A percentile compares a stretch with the other conserved stretches of the same genome.
Conservation (phyloP, 1,140 invertebrate species). For the Reticulitermes speratus region DNA sequence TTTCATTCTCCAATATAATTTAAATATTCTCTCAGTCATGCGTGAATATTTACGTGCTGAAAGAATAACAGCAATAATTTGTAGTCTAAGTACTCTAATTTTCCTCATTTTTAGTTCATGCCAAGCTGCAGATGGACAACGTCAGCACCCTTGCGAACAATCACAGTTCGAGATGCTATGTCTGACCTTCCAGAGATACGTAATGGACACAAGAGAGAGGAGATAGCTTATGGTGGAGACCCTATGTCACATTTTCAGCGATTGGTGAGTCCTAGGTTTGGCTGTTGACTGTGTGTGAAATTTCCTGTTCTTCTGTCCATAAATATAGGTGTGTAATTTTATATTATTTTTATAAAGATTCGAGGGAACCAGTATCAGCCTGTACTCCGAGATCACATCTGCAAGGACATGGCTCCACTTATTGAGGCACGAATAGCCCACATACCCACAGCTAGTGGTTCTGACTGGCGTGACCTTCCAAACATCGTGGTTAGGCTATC, state of each 20-base stretch:
- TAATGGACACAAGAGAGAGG: slow-evolving; percentile 68
- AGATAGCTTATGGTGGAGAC: slow-evolving; percentile 73
- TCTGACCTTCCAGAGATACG: slow-evolving; percentile 76
- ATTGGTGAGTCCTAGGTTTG: slow-evolving; percentile 48
- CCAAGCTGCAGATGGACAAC: slow-evolving; percentile 54
- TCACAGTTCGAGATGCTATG: slow-evolving; percentile 79
- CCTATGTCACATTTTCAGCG: slow-evolving; percentile 76
- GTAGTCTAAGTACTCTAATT: not conserved
- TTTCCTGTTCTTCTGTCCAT: not conserved
- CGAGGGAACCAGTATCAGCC: slow-evolving; percentile 59
- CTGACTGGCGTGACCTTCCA: slow-evolving; percentile 86
- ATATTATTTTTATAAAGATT: slow-evolving; percentile 49
- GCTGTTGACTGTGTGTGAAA: not conserved
- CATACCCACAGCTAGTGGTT: slow-evolving; percentile 71
- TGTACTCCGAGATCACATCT: slow-evolving; percentile 74
- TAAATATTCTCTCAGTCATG: not conserved
- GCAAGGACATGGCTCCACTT: slow-evolving; percentile 80
- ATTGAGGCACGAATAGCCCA: slow-evolving; percentile 76
- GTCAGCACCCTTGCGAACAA: slow-evolving; percentile 69
- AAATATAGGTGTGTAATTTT: not conserved
- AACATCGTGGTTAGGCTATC: slow-evolving; percentile 70
- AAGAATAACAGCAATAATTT: not conserved
- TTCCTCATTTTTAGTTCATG: slow-evolving; percentile 44
- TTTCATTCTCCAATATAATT: not conserved
- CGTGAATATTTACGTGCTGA: no score